Conservation (phyloP, 2,113 vertebrate genomes). For the Nothocercus julius region DNA sequence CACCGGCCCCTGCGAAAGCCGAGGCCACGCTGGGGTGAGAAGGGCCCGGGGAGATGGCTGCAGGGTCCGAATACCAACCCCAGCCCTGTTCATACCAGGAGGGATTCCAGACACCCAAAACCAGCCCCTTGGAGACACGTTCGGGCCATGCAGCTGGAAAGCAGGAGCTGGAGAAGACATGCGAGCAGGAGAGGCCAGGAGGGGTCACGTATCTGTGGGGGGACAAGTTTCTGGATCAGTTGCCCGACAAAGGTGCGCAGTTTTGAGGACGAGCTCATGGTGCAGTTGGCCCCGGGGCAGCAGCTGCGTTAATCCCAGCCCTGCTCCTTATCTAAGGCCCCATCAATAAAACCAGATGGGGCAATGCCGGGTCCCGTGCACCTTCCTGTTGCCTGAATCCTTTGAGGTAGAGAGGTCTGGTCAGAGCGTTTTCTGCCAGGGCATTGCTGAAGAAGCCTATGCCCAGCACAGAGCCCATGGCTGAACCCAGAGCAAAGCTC, state of each 20-base stretch:
- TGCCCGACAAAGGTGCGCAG: constrained; percentile 51
- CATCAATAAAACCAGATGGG: neutral
- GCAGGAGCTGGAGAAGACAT: neutral
- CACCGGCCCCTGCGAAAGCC: neutral
- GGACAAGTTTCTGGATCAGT: constrained; percentile 21
- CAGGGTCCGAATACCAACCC: constrained; percentile 1
- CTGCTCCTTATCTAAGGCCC: constrained; percentile 4
- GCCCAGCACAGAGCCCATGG: neutral
- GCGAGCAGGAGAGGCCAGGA: neutral
- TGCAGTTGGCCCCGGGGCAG: constrained; percentile 55
- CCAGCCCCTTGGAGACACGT: neutral
- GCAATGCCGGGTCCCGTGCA: neutral
- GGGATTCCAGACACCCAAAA: constrained; percentile 29
- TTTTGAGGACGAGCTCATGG: neutral
- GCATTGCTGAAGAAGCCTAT: neutral
- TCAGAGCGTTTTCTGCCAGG: neutral
- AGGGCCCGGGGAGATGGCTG: neutral
- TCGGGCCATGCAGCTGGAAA: neutral
- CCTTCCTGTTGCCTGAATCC: neutral
- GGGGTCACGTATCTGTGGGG: fast-evolving
- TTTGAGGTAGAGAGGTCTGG: neutral
- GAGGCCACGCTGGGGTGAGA: neutral
- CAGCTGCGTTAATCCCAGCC: constrained; percentile 58
- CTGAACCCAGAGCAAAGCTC: neutral
- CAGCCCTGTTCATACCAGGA: neutral